These are phyloP conservation scores for Bombus impatiens DNA, from an alignment of 1,140 invertebrate species.

Conservation along the genomic window DNA sequence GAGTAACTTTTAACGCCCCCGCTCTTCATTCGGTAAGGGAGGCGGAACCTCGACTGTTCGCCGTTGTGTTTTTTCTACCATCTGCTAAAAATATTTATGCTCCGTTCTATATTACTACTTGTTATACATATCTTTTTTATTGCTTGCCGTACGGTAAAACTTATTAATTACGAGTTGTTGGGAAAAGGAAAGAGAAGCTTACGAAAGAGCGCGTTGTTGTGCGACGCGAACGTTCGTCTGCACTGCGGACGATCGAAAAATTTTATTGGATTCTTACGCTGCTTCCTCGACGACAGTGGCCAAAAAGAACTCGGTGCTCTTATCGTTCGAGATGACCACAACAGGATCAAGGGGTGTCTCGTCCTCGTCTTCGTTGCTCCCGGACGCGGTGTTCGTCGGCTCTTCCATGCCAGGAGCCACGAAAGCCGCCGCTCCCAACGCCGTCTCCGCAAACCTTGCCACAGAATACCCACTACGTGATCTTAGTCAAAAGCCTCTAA, in stretches of 20 bases:
- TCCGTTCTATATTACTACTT: neutral
- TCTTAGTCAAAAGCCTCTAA: conserved; percentile 81
- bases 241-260: neutral
- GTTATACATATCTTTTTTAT: neutral
- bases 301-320: conserved; percentile 94
- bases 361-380: conserved; percentile 93
- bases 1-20: neutral
- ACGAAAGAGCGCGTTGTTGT: neutral
- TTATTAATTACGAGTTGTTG: neutral
- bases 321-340: conserved; percentile 92
- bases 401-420: conserved; percentile 86
- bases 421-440: conserved; percentile 85
- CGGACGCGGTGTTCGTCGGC: conserved; percentile 95
- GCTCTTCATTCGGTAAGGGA: neutral
- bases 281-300: conserved; percentile 92
- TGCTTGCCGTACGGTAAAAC: neutral
- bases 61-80: neutral
- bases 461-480: conserved; percentile 83
- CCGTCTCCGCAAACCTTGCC: conserved; percentile 90
- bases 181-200: neutral
- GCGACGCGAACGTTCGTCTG: neutral
- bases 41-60: neutral
- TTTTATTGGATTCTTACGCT: conserved; percentile 81
- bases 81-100: neutral
- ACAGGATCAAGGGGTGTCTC: conserved; percentile 81